Evolutionary conservation across 2,888 invertebrate genomes (phyloP).

Genomic region (Tinea semifulvella): DNA sequence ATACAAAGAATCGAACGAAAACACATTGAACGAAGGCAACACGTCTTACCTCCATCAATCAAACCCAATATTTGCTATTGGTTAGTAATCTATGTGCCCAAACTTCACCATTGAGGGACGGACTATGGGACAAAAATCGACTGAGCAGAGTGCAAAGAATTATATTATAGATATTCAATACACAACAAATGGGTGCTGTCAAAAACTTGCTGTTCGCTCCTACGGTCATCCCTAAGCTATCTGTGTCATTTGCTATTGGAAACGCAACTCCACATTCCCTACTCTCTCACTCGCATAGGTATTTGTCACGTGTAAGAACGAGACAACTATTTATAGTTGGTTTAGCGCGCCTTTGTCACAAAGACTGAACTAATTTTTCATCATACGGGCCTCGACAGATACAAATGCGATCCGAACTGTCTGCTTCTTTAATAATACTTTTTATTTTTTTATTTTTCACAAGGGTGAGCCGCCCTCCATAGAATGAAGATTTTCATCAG

Average conservation of each 20-base stretch:
- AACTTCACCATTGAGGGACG: conserved; percentile 51
- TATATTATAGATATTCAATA: conserved; percentile 69
- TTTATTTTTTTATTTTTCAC: conserved; percentile 50
- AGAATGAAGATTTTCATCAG: conserved; percentile 59
- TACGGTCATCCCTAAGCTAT: conserved; percentile 68
- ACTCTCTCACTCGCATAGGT: conserved; percentile 28
- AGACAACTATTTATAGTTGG: conserved; percentile 51
- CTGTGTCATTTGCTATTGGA: conserved; percentile 65
- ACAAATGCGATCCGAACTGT: conserved; percentile 67
- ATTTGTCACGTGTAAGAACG: conserved; percentile 32
- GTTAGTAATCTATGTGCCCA: conserved; percentile 57
- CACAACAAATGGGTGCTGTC: conserved; percentile 66
- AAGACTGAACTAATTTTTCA: conserved; percentile 68
- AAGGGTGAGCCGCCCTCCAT: conserved; percentile 60
- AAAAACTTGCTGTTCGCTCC: conserved; percentile 67
- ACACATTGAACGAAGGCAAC: conserved; percentile 28
- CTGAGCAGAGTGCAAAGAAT: conserved; percentile 53
- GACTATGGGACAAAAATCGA: conserved; percentile 60
- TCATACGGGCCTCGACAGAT: conserved; percentile 67
- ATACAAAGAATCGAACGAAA: conserved; percentile 27
- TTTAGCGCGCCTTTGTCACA: conserved; percentile 63
- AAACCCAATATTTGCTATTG: conserved; percentile 59
- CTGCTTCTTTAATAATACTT: conserved; percentile 69
- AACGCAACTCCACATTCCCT: conserved; percentile 44
- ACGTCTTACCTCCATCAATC: conserved; percentile 49